A percentile compares a stretch with the other conserved stretches of the same genome.
Conservation (phyloP, 1,140 invertebrate genomes). For the Zaprionus inermis region DNA sequence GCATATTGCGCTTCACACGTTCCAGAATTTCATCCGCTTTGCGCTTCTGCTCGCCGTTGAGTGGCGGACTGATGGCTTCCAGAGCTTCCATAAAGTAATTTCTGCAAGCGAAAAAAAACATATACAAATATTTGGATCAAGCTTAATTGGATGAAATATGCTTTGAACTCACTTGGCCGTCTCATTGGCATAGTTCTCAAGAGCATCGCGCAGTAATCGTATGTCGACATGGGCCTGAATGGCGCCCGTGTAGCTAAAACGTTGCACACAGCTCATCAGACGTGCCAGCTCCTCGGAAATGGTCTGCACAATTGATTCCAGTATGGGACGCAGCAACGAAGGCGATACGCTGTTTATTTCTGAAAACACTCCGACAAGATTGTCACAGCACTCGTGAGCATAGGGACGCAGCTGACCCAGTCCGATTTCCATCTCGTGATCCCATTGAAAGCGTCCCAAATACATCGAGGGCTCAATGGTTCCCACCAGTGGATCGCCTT, state of each 20-base stretch:
- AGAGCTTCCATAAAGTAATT: conserved; percentile 82
- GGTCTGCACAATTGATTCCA: conserved; percentile 94
- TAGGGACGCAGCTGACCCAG: conserved; percentile 92
- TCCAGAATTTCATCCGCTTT: conserved; percentile 82
- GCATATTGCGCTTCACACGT: conserved; percentile 82
- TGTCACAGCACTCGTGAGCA: conserved; percentile 95
- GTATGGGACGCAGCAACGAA: conserved; percentile 89
- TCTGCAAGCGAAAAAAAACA: conserved; percentile 29
- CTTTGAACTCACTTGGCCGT: conserved; percentile 70
- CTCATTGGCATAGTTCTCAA: conserved; percentile 80
- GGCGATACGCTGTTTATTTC: conserved; percentile 93
- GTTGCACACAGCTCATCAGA: conserved; percentile 90
- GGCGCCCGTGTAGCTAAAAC: conserved; percentile 78
- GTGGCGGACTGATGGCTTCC: conserved; percentile 80
- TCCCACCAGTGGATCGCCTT: conserved; percentile 96
- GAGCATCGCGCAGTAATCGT: conserved; percentile 69
- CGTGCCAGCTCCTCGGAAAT: conserved; percentile 95
- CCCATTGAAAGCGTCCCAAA: conserved; percentile 94
- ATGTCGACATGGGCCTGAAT: conserved; percentile 83
- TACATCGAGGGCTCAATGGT: conserved; percentile 98
- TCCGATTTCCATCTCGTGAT: conserved; percentile 89
- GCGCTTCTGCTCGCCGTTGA: conserved; percentile 69
- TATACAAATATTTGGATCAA: background rate
- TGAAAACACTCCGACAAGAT: conserved; percentile 95
- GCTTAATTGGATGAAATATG: background rate